These are phyloP conservation scores for Heliornis fulica DNA, from an alignment of 2,113 vertebrate genomes.

Conservation along the genomic window DNA sequence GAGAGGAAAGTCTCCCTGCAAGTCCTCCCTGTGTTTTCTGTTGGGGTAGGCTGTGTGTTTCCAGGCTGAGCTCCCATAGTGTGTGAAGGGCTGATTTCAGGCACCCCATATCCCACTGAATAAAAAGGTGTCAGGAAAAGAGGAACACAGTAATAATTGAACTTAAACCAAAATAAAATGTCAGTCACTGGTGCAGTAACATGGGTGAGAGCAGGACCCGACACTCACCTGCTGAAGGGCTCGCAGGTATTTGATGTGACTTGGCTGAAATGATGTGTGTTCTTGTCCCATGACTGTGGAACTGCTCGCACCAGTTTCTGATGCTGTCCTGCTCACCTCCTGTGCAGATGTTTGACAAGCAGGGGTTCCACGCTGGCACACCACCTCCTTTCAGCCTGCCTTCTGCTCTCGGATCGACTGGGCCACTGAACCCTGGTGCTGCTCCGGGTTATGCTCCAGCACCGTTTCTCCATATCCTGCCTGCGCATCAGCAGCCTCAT, in stretches of 20 bases:
- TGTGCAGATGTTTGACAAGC: conserved; percentile 90
- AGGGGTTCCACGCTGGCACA: conserved; percentile 94
- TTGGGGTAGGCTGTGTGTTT: background rate
- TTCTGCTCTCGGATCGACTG: conserved; percentile 88
- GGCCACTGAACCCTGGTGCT: conserved; percentile 87
- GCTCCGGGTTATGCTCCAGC: conserved; percentile 89
- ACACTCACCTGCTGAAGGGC: background rate
- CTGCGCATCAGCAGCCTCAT: conserved; percentile 93
- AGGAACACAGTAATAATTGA: background rate
- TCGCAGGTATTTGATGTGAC: background rate
- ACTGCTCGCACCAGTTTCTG: background rate
- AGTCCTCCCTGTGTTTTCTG: background rate
- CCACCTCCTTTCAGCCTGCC: conserved; percentile 93
- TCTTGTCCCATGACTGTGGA: background rate
- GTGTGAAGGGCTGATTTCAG: background rate
- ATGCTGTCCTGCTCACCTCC: background rate
- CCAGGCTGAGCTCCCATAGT: background rate
- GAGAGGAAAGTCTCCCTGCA: background rate
- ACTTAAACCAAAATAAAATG: background rate
- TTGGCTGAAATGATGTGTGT: background rate
- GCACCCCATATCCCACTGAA: background rate
- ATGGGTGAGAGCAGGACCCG: background rate
- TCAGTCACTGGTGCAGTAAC: background rate
- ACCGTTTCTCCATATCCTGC: conserved; percentile 91
- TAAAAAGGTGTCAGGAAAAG: background rate